Conservation (phyloP, 2,797 vertebrate genomes). For the Crocidura indochinensis region DNA sequence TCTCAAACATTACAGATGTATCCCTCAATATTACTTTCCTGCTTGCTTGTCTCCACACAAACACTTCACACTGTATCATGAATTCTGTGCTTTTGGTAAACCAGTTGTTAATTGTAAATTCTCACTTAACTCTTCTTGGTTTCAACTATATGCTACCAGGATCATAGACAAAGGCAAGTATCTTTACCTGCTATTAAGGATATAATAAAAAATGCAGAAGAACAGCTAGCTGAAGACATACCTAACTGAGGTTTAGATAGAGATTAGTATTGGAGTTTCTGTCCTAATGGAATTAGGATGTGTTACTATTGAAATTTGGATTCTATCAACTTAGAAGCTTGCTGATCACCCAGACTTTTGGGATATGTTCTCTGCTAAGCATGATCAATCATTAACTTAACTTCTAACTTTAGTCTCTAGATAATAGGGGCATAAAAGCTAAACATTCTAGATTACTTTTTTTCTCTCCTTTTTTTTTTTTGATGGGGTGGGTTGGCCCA, state of each 20-base stretch:
- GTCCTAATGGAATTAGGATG: neutral
- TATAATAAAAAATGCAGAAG: neutral
- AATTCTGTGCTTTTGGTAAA: neutral
- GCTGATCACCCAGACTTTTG: neutral
- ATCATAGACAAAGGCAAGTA: neutral
- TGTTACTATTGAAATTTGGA: no score
- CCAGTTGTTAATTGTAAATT: neutral
- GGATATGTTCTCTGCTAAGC: neutral
- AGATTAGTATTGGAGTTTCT: neutral
- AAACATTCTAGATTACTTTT: neutral
- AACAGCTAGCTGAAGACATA: neutral
- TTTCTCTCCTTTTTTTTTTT: no score
- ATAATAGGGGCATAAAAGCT: neutral
- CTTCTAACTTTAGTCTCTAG: neutral
- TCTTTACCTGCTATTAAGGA: neutral
- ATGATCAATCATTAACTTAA: neutral
- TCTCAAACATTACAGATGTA: neutral
- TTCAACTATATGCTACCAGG: neutral
- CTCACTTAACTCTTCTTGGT: neutral
- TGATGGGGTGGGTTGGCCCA: no score
- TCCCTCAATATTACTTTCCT: neutral
- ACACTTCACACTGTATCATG: neutral
- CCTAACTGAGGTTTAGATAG: neutral
- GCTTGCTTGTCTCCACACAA: neutral
- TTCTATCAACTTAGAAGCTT: neutral